These are phyloP conservation scores for Oceanites oceanicus DNA, from an alignment of 2,113 vertebrate genomes.

Conservation along the genomic window DNA sequence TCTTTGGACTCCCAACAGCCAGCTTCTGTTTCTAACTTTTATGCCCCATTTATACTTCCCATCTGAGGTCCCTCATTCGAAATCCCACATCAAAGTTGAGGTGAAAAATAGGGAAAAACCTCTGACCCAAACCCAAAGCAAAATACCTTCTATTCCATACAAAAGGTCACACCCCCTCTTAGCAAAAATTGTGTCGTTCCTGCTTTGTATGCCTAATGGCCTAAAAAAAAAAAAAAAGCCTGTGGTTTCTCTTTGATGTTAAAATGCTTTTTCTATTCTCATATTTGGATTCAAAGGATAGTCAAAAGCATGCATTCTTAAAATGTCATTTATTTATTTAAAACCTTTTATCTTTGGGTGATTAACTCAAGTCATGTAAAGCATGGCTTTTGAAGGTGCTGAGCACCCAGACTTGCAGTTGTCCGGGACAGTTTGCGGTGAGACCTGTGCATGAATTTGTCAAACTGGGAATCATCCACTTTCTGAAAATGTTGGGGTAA, in stretches of 20 bases:
- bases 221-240: background rate
- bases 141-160: background rate
- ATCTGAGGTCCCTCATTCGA: background rate
- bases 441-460: background rate
- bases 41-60: background rate
- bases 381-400: background rate
- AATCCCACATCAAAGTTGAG: background rate
- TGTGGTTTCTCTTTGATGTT: background rate
- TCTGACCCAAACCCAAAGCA: background rate
- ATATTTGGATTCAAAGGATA: background rate
- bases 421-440: background rate
- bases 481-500: background rate
- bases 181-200: background rate
- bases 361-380: background rate
- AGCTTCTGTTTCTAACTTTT: background rate
- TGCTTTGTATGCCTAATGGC: background rate
- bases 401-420: background rate
- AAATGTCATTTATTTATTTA: background rate
- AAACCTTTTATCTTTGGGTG: background rate
- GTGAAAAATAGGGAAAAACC: background rate
- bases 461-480: background rate
- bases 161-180: background rate
- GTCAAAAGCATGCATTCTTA: background rate
- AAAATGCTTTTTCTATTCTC: background rate
- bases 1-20: background rate